Base-by-base conservation (phyloP, 2,113 vertebrate species). In the Silurus glanis region DNA sequence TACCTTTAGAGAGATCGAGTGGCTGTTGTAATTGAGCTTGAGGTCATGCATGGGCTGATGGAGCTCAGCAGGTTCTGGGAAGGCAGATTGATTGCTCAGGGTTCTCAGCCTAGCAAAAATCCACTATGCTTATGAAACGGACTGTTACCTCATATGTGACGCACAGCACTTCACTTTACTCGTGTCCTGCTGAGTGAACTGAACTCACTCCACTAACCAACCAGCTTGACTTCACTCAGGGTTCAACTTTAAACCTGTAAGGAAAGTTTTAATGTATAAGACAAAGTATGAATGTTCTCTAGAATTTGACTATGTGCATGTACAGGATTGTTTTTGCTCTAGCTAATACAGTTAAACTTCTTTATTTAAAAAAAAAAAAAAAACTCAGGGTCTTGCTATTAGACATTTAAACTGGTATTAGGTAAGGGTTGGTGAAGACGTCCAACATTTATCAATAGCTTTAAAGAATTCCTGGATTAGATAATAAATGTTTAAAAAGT, bases 1-100 rank as follows among this genome's bases (percentile, higher is more conserved):
- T 69, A 28, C 72, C 76, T 78, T 82, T 49, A n/a, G 49, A 6
- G 83, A 91, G 64, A 37, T 56, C 45, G 84, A 86, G 80, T 55
- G 23, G 67, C 58, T 80, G 58, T 58, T 28, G 75, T 83, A 83
- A 83, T 58, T 59, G 67, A 66, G 23, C 59, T 84, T 87, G 45
- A 55, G 61, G 61, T 85, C 64, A 58, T 5, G 56, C 51, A 28
- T 47, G 8, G 23, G 78, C 23, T 51, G 85, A 49, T 66, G 86
- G 69, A 51, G 67, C 76, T 80, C 75, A 80, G 56, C 56, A 37
- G 83, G 85, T 69, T 86, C 28, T 47, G 45, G 69, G 25, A 76
- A 56, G 25, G 61, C 17, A 37, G 61, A 21, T 64, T 79, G 59
- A 78, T 79, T 71, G 66, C 59, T 72, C 53, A 49, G 37, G 79